Evolutionary conservation across 1,140 invertebrate species (phyloP), one percentile per base, ranked within the genome.

Genomic region (Heliothis subflexa): DNA sequence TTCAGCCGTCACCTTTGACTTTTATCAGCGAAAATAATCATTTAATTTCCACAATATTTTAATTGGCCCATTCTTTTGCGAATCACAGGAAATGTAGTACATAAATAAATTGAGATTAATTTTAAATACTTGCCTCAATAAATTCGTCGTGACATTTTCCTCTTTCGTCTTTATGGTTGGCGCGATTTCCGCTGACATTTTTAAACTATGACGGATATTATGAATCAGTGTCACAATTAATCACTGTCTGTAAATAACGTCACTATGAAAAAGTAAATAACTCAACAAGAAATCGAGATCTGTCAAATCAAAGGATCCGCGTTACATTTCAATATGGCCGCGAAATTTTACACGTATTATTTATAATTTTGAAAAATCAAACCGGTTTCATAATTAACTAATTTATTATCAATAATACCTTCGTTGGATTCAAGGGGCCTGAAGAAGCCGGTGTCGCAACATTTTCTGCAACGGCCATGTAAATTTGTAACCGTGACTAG

Each of bases 141-240:
- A 59, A 66, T 13, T 47, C 40, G 45, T 66, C 40, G 3, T n/a
- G n/a, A 40, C 28, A 66, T 66, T 66, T 66, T 47, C 62, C 62
- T 66, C 62, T 49, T 66, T 61, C 57, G 25, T 28, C 57, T 61
- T 61, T 40, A 40, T 33, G 45, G 16, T 50, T 18, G 40, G 49
- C 64, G 64, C 47, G 18, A 52, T 68, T 9, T 68, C 62, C 16
- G 62, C n/a, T 68, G 64, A 52, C 64, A 68, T 68, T 68, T 68
- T 52, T 28, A 66, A 50, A 14, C 64, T 68, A 52, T 50, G 47
- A 68, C 16, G 45, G 64, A 52, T 2, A 25, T 68, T 68, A 49
- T 68, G 62, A 49, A 66, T 66, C 62, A 50, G 64, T 52, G 18
- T 68, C 50, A 64, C 16, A 64, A 64, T 64, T 64, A 64, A 64